phyloP scores from a whole-genome alignment of 1,140 invertebrate species.

The Papilio glaucus region DNA sequence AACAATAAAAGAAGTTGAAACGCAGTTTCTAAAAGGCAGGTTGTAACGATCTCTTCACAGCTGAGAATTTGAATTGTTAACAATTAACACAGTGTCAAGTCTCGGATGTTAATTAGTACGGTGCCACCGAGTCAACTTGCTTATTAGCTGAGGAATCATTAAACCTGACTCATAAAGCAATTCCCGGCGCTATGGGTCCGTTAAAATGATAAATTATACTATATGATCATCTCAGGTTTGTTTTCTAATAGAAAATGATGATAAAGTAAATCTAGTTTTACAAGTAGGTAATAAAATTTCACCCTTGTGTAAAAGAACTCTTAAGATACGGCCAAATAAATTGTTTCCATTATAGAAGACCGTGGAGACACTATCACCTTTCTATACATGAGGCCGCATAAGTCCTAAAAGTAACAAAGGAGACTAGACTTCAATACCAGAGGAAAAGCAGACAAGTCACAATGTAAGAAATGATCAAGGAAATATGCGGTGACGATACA shows the following conservation, averaged over 20 bases:
- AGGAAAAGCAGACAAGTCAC: too few species aligned
- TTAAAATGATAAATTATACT: neutral
- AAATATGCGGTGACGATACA: too few species aligned
- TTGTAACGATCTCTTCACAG: neutral
- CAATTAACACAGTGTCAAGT: conserved; percentile 23
- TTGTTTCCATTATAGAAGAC: too few species aligned
- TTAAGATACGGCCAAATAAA: too few species aligned
- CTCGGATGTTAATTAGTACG: conserved; percentile 17
- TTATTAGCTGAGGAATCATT: conserved; percentile 2
- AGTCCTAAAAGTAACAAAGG: too few species aligned
- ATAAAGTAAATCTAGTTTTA: too few species aligned
- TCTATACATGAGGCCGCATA: too few species aligned
- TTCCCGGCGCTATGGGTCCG: neutral
- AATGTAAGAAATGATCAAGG: too few species aligned
- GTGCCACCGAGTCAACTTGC: neutral
- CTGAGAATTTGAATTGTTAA: neutral
- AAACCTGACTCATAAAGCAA: neutral
- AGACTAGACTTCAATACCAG: too few species aligned
- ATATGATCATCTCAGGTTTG: neutral
- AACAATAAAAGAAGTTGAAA: neutral
- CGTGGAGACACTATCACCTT: too few species aligned
- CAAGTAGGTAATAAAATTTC: too few species aligned
- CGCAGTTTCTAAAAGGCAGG: neutral
- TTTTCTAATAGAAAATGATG: conserved; percentile 1
- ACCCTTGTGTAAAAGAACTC: too few species aligned